phyloP scores from a whole-genome alignment of 2,113 vertebrate genomes.

The Hemibagrus wyckioides region DNA sequence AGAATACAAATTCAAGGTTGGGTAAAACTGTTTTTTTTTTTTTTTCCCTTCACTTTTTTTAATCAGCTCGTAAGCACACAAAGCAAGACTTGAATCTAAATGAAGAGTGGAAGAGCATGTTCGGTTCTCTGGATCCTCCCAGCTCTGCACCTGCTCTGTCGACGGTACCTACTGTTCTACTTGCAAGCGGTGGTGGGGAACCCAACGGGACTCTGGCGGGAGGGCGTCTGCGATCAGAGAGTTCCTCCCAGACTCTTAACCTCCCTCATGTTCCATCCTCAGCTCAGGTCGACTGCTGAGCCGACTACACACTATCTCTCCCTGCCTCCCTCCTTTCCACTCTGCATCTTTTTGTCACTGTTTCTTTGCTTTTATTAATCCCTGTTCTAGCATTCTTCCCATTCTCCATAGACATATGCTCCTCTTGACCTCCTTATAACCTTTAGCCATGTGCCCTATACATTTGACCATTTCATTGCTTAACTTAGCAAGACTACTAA shows the following conservation, averaged over 20 bases:
- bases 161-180: constrained; percentile 73
- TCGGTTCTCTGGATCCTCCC: constrained; percentile 91
- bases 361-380: not conserved
- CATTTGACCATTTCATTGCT: constrained; percentile 11
- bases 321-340: not conserved
- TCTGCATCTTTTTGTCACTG: not conserved
- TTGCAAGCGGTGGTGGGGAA: constrained; percentile 66
- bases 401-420: not conserved
- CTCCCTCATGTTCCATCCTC: constrained; percentile 75
- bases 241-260: constrained; percentile 74
- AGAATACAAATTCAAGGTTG: not conserved
- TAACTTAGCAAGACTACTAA: not conserved
- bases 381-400: not conserved
- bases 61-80: constrained; percentile 88
- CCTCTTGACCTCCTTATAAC: not conserved
- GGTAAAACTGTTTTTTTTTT: constrained; percentile 1
- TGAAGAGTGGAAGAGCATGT: constrained; percentile 99
- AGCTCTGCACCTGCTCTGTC: constrained; percentile 67
- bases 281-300: constrained; percentile 74
- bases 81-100: constrained; percentile 96
- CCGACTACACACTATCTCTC: constrained; percentile 42
- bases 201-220: constrained; percentile 70
- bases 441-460: not conserved
- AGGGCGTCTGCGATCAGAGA: constrained; percentile 76
- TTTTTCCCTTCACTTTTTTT: constrained; percentile 24